Base-by-base conservation (phyloP, 2,797 vertebrate genomes). In the Trichosurus vulpecula region DNA sequence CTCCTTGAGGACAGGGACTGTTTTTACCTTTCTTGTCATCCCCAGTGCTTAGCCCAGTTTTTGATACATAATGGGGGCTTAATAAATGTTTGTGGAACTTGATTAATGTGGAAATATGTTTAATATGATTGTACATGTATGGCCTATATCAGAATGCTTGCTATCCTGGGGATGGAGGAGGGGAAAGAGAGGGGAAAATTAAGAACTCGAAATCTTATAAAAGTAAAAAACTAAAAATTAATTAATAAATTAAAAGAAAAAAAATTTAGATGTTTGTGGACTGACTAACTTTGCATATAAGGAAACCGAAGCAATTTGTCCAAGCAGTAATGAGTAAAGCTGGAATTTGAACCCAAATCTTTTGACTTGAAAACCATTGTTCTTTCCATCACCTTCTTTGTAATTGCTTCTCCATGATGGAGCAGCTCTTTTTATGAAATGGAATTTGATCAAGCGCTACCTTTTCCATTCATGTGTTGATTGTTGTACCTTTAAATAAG, bases 381-480 rank as follows among this genome's bases (percentile, higher is more conserved):
- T 66, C 54, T 93, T 93, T 91, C 53, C 12, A n/a, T 47, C 91
- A 51, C 87, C 4, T 87, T 90, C 58, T 91, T 95, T 94, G 95
- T 74, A 94, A 95, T 94, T 91, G 66, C 11, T 66, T 0, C 52
- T 58, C 41, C 31, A 35, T 61, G 14, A 66, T 0, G 25, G 93
- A 30, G 2, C 10, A 94, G 81, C 57, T 91, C n/a, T 51, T 94
- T 93, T 51, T 56, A 93, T 54, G 95, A 87, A 95, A 93, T 95
- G 14, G 4, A 56, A 55, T 90, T 10, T 95, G 54, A 53, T 52
- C 41, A 91, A 89, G 95, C 94, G 90, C 30, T 54, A 30, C 30
- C 29, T 2, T 93, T 96, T 94, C 61, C 27, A 47, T 74, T 95
- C 14, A 61, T 54, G 35, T 91, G 90, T n/a, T 95, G 94, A 31